phyloP scores from a whole-genome alignment of 2,888 invertebrate genomes.

The Cynaeus angustus region DNA sequence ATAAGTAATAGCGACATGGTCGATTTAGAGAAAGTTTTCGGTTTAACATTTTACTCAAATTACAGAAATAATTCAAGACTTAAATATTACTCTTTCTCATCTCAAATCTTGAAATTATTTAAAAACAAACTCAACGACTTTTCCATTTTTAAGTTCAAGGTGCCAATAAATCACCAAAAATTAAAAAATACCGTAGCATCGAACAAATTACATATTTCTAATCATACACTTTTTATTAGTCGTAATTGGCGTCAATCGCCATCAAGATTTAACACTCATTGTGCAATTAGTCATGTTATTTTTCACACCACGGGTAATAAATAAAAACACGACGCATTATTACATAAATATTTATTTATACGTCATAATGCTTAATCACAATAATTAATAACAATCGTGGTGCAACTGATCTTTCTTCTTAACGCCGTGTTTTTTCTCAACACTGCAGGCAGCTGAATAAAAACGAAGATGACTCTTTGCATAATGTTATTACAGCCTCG shows the following conservation, averaged over 20 bases:
- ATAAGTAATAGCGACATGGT: neutral
- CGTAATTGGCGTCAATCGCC: too few species aligned
- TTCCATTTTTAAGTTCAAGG: too few species aligned
- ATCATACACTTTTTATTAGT: too few species aligned
- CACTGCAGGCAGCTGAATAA: conserved; percentile 9
- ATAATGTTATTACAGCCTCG: conserved; percentile 21
- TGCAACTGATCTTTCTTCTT: conserved; percentile 28
- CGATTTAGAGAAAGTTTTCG: neutral
- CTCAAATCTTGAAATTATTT: too few species aligned
- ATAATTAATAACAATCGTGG: conserved; percentile 22
- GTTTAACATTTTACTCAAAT: neutral
- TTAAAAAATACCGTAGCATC: too few species aligned
- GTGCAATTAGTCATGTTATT: neutral
- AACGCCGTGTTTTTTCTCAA: conserved; percentile 4
- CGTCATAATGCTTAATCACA: conserved; percentile 21
- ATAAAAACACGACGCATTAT: neutral
- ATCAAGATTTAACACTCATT: neutral
- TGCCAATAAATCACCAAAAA: too few species aligned
- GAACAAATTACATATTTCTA: too few species aligned
- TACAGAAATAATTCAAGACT: too few species aligned
- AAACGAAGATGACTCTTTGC: conserved; percentile 11
- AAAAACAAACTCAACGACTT: too few species aligned
- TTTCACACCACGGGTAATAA: conserved; percentile 6
- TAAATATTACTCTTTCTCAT: too few species aligned
- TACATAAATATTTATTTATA: conserved; percentile 24